Conservation (phyloP, 2,113 vertebrate species). For the Cheilinus undulatus region DNA sequence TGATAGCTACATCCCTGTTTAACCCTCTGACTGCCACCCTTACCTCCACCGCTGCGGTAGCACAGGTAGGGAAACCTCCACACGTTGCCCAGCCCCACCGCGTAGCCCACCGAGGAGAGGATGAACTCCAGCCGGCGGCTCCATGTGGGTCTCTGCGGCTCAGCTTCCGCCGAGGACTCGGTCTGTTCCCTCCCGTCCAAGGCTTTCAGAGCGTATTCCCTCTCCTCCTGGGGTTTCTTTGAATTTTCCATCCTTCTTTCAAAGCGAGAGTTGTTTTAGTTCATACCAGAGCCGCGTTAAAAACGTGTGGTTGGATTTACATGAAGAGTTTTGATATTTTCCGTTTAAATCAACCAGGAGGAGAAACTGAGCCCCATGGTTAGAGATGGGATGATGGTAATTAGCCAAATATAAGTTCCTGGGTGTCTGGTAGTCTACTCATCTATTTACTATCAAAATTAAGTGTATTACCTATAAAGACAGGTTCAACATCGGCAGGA, state of each 20-base stretch:
- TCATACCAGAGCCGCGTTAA: too few species aligned
- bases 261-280: too few species aligned
- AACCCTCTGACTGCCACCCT: background rate
- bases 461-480: background rate
- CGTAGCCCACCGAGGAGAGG: constrained; percentile 80
- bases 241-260: constrained; percentile 45
- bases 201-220: constrained; percentile 1
- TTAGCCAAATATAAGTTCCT: background rate
- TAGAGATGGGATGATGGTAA: background rate
- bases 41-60: constrained; percentile 84
- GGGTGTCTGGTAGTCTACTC: background rate
- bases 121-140: constrained; percentile 80
- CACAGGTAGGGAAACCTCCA: constrained; percentile 86
- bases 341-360: background rate
- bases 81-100: constrained; percentile 83
- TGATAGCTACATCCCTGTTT: background rate
- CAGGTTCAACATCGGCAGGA: too few species aligned
- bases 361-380: background rate
- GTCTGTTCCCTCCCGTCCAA: background rate
- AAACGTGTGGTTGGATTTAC: too few species aligned
- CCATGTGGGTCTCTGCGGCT: constrained; percentile 74
- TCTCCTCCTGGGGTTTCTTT: constrained; percentile 9
- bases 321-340: too few species aligned
- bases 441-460: background rate
- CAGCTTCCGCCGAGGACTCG: background rate